These are phyloP conservation scores for Porites rus DNA, from an alignment of 92 coral and sea anemone genomes.

Conservation along the genomic window DNA sequence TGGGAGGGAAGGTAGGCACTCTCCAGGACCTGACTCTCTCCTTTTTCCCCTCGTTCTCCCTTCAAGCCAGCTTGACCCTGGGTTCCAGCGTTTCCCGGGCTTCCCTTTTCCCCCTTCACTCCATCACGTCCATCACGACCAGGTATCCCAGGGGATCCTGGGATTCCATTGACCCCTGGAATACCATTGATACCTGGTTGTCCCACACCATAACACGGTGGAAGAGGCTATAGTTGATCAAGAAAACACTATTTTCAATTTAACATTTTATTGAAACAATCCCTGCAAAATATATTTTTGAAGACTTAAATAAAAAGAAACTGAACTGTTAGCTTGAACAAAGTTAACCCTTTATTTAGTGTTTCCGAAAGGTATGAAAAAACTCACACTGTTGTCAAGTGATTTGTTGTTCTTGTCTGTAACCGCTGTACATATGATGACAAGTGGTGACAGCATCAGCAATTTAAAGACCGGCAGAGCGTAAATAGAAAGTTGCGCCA, in stretches of 20 bases:
- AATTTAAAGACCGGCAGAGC: neutral
- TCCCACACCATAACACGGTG: neutral
- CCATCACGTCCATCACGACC: conserved; percentile 10
- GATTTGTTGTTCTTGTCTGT: neutral
- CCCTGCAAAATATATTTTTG: too few relatives aligned
- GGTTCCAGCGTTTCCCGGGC: conserved; percentile 5
- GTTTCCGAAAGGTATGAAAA: neutral
- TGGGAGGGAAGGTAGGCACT: neutral
- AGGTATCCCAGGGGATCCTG: neutral
- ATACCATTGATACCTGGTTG: neutral
- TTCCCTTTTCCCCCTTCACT: too few relatives aligned
- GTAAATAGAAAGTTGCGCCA: neutral
- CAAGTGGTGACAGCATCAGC: neutral
- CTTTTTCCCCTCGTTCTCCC: neutral
- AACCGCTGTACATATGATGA: neutral
- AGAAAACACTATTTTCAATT: neutral
- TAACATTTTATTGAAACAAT: neutral
- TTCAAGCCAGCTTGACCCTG: neutral
- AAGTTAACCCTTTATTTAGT: too few relatives aligned
- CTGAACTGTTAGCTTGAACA: too few relatives aligned
- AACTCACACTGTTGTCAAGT: neutral
- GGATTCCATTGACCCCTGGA: neutral
- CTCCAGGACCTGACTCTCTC: neutral
- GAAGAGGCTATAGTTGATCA: neutral
- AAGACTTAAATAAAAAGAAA: neutral